A percentile compares a stretch with the other conserved stretches of the same genome.
These are phyloP conservation scores for Neodiprion fabricii DNA, from an alignment of 1,140 invertebrate species.

Conservation along the genomic window DNA sequence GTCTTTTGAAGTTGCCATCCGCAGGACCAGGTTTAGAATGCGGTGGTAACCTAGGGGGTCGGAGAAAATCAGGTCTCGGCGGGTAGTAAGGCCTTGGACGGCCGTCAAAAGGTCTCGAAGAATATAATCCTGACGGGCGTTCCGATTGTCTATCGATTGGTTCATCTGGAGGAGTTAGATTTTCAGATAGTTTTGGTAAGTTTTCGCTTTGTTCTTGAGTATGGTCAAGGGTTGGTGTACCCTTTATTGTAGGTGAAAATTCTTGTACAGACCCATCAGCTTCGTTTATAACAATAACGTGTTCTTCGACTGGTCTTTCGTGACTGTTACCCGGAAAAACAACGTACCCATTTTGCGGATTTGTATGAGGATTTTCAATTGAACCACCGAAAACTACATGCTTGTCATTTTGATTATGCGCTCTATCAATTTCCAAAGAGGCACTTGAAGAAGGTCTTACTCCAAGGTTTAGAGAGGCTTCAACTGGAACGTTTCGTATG, in stretches of 20 bases:
- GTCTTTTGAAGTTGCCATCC: conserved; percentile 53
- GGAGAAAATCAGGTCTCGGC: conserved; percentile 44
- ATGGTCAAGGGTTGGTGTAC: conserved; percentile 35
- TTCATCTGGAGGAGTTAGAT: conserved; percentile 47
- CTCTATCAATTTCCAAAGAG: background rate
- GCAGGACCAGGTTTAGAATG: conserved; percentile 51
- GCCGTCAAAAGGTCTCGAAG: conserved; percentile 21
- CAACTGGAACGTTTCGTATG: background rate
- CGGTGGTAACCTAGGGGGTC: conserved; percentile 43
- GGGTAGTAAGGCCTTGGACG: conserved; percentile 14
- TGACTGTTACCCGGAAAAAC: conserved; percentile 20
- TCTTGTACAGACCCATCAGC: conserved; percentile 48
- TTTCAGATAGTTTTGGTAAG: conserved; percentile 48
- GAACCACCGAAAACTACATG: conserved; percentile 5
- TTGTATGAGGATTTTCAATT: background rate
- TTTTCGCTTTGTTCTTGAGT: conserved; percentile 40
- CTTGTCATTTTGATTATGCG: background rate
- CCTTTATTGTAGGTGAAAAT: conserved; percentile 27
- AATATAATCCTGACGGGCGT: conserved; percentile 38
- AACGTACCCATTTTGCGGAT: conserved; percentile 19
- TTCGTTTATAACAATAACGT: conserved; percentile 52
- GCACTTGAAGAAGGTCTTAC: background rate
- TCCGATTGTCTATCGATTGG: conserved; percentile 42
- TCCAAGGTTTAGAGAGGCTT: conserved; percentile 3
- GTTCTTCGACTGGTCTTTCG: conserved; percentile 43